Conservation (phyloP, 1,140 invertebrate genomes). For the Acyrthosiphon pisum region DNA sequence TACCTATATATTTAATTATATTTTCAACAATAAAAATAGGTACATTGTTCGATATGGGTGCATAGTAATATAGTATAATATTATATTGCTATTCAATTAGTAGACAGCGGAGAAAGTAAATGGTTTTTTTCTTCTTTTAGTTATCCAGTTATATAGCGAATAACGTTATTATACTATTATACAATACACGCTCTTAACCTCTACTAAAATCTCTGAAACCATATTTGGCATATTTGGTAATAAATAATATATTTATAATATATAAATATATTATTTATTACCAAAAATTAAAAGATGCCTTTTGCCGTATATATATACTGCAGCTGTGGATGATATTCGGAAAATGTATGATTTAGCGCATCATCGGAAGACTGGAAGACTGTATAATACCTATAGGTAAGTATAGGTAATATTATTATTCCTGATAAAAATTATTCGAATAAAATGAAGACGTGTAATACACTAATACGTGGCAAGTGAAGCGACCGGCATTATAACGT, state of each 20-base stretch:
- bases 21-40: not conserved
- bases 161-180: not conserved
- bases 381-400: too few species aligned
- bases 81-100: slow-evolving; percentile 10
- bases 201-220: slow-evolving; percentile 32
- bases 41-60: not conserved
- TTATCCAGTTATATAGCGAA: slow-evolving; percentile 43
- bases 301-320: not conserved
- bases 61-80: not conserved
- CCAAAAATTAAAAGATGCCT: not conserved
- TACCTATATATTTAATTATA: not conserved
- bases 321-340: not conserved
- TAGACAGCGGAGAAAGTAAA: slow-evolving; percentile 10
- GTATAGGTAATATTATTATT: not conserved
- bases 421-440: not conserved
- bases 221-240: too few species aligned
- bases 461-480: not conserved
- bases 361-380: not conserved
- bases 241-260: too few species aligned
- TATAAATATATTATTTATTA: slow-evolving; percentile 25
- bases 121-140: not conserved
- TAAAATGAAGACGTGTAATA: not conserved
- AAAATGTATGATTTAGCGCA: not conserved
- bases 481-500: not conserved
- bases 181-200: slow-evolving; percentile 20